These are phyloP conservation scores for Microchrysa polita DNA, from an alignment of 2,888 invertebrate species.

Conservation along the genomic window DNA sequence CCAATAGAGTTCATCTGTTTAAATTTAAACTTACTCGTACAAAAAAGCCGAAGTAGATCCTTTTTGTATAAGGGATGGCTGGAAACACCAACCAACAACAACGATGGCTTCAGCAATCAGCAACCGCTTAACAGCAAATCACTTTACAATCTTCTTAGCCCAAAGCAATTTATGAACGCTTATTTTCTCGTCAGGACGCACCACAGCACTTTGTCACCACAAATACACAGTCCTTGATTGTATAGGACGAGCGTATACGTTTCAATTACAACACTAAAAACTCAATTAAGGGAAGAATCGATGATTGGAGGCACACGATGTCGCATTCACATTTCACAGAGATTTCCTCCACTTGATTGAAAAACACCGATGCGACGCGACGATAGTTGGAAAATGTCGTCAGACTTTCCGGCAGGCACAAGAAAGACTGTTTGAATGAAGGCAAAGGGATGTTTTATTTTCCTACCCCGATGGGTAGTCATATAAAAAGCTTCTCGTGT, in stretches of 20 bases:
- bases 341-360: neutral
- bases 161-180: conserved; percentile 25
- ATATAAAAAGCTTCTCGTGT: conserved; percentile 13
- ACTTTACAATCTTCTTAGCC: too few species aligned
- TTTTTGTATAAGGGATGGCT: neutral
- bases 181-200: neutral
- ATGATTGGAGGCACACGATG: neutral
- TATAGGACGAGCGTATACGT: conserved; percentile 1
- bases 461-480: neutral
- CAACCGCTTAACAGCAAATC: neutral
- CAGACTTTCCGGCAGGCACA: conserved; percentile 12
- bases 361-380: neutral
- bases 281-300: conserved; percentile 27
- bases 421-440: conserved; percentile 14
- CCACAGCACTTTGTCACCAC: conserved; percentile 3
- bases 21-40: conserved; percentile 14
- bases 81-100: too few species aligned
- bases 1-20: too few species aligned
- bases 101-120: neutral
- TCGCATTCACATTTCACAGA: too few species aligned
- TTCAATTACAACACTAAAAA: conserved; percentile 31
- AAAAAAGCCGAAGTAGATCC: conserved; percentile 3
- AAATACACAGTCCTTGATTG: neutral
- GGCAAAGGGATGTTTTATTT: neutral
- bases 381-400: conserved; percentile 7